Conservation (phyloP, 2,797 vertebrate species). For the Chrosomus eos region DNA sequence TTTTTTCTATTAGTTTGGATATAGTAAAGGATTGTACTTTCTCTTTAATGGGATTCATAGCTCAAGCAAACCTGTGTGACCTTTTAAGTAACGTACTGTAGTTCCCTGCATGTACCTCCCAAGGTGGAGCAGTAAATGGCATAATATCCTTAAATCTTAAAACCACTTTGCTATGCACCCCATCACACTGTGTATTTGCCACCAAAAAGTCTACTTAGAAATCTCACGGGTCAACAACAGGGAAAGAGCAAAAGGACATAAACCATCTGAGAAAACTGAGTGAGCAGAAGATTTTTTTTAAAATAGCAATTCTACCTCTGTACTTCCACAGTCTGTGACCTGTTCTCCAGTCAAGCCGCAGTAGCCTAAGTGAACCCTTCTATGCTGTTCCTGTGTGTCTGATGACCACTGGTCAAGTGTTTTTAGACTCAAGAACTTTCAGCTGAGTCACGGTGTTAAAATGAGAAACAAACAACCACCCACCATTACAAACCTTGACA, state of each 20-base stretch:
- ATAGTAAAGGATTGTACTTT: background rate
- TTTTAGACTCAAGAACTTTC: constrained; percentile 51
- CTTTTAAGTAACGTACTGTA: background rate
- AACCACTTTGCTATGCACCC: constrained; percentile 6
- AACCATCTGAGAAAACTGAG: constrained; percentile 38
- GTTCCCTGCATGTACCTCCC: background rate
- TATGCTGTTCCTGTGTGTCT: constrained; percentile 12
- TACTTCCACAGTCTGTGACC: constrained; percentile 17
- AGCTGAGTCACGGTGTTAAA: constrained; percentile 21
- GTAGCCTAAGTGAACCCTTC: constrained; percentile 22
- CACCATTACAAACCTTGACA: constrained; percentile 13
- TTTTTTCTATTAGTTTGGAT: background rate
- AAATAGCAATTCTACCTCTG: constrained; percentile 47
- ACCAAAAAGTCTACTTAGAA: constrained; percentile 2
- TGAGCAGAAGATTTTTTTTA: constrained; percentile 36
- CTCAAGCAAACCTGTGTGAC: background rate
- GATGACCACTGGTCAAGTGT: constrained; percentile 24
- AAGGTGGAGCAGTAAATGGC: background rate
- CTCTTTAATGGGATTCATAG: background rate
- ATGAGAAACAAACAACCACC: background rate
- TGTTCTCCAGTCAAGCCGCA: background rate
- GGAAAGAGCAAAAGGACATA: constrained; percentile 30
- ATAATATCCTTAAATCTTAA: constrained; percentile 17
- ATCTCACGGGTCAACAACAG: constrained; percentile 38
- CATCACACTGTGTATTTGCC: background rate